A percentile compares a stretch with the other conserved stretches of the same genome.
Conservation (phyloP, 2,113 vertebrate species). For the Sapayoa aenigma region DNA sequence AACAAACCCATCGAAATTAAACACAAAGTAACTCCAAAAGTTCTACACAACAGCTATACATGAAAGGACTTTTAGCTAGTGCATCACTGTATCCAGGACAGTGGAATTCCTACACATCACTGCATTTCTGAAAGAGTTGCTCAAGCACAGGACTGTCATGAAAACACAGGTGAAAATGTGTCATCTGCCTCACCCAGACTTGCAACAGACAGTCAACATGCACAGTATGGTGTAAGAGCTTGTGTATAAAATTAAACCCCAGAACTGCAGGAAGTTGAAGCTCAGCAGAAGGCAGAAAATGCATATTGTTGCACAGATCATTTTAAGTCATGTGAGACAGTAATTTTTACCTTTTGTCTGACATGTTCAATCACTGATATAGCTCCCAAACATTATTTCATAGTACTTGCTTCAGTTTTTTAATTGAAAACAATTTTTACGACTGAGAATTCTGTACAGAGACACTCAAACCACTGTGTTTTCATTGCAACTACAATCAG, state of each 20-base stretch:
- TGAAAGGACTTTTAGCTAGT: conserved; percentile 64
- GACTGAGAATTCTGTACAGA: not conserved
- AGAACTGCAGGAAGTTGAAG: not conserved
- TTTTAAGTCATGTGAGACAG: not conserved
- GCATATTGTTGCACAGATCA: not conserved
- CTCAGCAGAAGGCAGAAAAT: not conserved
- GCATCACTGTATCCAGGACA: conserved; percentile 62
- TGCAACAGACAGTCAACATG: conserved; percentile 3
- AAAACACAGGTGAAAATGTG: conserved; percentile 66
- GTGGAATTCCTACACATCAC: conserved; percentile 42
- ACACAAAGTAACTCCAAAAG: conserved; percentile 46
- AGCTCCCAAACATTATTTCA: not conserved
- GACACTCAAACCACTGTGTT: conserved; percentile 50
- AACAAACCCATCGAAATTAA: conserved; percentile 17
- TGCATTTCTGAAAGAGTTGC: conserved; percentile 70
- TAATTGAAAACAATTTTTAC: conserved; percentile 15
- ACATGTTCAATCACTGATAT: not conserved
- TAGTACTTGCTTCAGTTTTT: not conserved
- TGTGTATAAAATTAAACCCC: not conserved
- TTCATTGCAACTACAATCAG: conserved; percentile 59
- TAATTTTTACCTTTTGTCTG: not conserved
- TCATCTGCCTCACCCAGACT: conserved; percentile 34
- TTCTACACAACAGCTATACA: conserved; percentile 48
- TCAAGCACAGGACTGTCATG: conserved; percentile 60
- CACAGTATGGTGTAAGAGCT: not conserved